Evolutionary conservation across 2,888 invertebrate species (phyloP), one percentile per base, ranked within the genome.

Genomic region (Molanna angustata): DNA sequence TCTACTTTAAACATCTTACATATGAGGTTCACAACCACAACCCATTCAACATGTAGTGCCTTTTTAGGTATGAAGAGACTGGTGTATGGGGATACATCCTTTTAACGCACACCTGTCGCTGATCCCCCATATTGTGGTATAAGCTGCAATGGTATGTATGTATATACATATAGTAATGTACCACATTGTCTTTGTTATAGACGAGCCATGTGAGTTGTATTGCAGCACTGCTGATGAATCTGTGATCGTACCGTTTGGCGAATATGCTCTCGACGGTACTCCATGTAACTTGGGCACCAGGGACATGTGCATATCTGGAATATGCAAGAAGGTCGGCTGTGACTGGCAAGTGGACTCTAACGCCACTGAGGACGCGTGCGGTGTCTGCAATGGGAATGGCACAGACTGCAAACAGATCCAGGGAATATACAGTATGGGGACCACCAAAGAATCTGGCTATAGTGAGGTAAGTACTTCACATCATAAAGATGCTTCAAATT

Each of bases 301-400:
- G 54, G 85, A 94, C 65, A 87, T 94, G 81, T 94, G 94, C 67
- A 88, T 94, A 61, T 69, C 64, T 71, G 74, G 74, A 60, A 74
- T 78, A 60, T 79, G 82, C 64, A 79, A 92, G 86, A 86, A 84
- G 74, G 88, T 94, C 47, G 90, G 93, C n/a, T 94, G 94, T 72
- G 93, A 94, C 73, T 93, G 92, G 91, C 73, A 82, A 48, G 84
- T 94, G 42, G 88, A 88, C 65, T 92, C 92, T 0, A 80, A 80
- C 47, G 80, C 85, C 21, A 80, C 83, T 62, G 91, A 91, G 64
- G 94, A 94, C 70, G 80, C 84, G 41, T 94, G 94, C 67, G 93
- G 94, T 4, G 78, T 90, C 45, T 94, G 94, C 66, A 88, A 88
- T 62, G 94, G 94, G 3, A 84, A 86, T 66, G 90, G 91, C 7